Percentiles rank a stretch among this genome's conserved stretches.
Evolutionary conservation across 2,888 invertebrate genomes (phyloP).

Genomic region (Zygaena filipendulae): DNA sequence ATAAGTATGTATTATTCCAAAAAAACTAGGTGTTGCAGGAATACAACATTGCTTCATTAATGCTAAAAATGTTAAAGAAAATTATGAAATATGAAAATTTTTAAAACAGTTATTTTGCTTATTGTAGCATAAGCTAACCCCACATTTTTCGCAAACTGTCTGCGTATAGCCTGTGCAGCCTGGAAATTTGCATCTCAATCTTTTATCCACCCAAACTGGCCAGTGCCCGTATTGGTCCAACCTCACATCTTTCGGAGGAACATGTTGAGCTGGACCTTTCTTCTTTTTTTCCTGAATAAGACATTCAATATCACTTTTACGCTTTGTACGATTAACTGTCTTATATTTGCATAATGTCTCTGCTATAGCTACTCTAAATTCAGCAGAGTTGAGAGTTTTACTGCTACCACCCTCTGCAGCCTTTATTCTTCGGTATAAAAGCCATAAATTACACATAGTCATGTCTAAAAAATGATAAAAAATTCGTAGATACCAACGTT

Average conservation of each 20-base stretch:
- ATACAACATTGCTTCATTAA: neutral
- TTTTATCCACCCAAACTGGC: slow-evolving; percentile 17
- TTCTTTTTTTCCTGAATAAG: slow-evolving; percentile 13
- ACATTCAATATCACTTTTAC: slow-evolving; percentile 4
- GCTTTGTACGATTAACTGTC: slow-evolving; percentile 1
- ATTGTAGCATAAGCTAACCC: slow-evolving; percentile 17
- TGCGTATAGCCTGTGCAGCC: slow-evolving; percentile 10
- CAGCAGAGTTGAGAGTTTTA: slow-evolving; percentile 6
- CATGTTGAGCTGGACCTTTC: slow-evolving; percentile 16
- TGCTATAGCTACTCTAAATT: slow-evolving; percentile 3
- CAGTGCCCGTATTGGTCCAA: slow-evolving; percentile 17
- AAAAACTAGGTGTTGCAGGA: neutral
- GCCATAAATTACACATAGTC: no score
- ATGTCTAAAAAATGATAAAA: no score
- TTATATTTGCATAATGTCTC: slow-evolving; percentile 6
- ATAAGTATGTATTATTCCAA: neutral
- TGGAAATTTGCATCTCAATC: slow-evolving; percentile 16
- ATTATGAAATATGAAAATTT: neutral
- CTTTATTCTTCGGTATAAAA: no score
- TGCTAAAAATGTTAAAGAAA: neutral
- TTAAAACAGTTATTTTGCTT: slow-evolving; percentile 11
- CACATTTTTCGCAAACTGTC: slow-evolving; percentile 17
- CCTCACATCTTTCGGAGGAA: slow-evolving; percentile 15
- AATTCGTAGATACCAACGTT: no score
- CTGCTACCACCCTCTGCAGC: slow-evolving; percentile 3